Conservation (phyloP, 2,888 invertebrate genomes). For the Brachyptera risi region DNA sequence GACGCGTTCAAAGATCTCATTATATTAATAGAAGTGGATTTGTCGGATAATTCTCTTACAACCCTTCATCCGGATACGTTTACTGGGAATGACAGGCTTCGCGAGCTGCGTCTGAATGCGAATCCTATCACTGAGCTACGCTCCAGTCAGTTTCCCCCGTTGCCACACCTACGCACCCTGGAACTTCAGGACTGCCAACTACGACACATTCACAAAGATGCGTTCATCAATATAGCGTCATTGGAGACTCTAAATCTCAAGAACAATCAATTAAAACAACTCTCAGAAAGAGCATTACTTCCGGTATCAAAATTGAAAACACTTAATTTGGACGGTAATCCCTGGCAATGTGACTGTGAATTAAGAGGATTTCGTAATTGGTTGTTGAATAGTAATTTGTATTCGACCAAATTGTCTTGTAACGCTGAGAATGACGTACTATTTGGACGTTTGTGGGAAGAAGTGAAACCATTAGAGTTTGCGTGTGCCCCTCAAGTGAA, state of each 20-base stretch:
- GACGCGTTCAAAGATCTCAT: slow-evolving; percentile 84
- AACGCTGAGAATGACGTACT: slow-evolving; percentile 58
- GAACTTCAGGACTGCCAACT: slow-evolving; percentile 78
- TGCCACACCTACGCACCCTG: slow-evolving; percentile 75
- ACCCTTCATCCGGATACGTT: slow-evolving; percentile 75
- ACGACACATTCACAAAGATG: slow-evolving; percentile 67
- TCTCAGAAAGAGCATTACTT: slow-evolving; percentile 63
- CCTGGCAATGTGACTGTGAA: slow-evolving; percentile 87
- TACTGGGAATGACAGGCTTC: slow-evolving; percentile 75
- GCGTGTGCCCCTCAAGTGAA: slow-evolving; percentile 74
- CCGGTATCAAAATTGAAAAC: slow-evolving; percentile 75
- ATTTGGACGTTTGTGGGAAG: slow-evolving; percentile 70
- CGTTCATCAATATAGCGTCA: slow-evolving; percentile 69
- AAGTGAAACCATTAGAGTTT: slow-evolving; percentile 69
- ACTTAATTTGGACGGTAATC: slow-evolving; percentile 76
- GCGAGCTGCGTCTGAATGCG: slow-evolving; percentile 72
- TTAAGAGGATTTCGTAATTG: slow-evolving; percentile 78
- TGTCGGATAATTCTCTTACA: slow-evolving; percentile 75
- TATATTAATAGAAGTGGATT: slow-evolving; percentile 81
- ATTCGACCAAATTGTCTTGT: slow-evolving; percentile 69
- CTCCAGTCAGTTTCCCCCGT: slow-evolving; percentile 73
- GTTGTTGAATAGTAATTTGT: slow-evolving; percentile 69
- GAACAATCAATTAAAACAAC: slow-evolving; percentile 69
- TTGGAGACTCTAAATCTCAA: slow-evolving; percentile 75
- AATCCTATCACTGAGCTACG: slow-evolving; percentile 72